Evolutionary conservation across 2,113 vertebrate genomes (phyloP), one percentile per base, ranked within the genome.

Genomic region (Mustelus asterias): DNA sequence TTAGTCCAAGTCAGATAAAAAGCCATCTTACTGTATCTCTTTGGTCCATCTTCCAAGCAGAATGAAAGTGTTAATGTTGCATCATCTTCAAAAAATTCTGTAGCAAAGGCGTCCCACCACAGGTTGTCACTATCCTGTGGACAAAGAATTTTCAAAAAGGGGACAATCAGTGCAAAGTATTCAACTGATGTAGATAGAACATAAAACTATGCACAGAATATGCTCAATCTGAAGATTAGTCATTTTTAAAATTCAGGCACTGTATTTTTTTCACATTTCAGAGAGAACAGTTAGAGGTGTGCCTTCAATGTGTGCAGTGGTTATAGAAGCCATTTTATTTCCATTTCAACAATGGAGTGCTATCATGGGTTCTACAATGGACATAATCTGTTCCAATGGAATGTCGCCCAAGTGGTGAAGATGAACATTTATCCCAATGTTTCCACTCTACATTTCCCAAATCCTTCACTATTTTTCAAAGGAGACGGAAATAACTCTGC

Each of bases 41-140:
- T 99, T 99, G 99, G 99, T 99, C 99, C 99, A 96, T 99, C 99
- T 98, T 99, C 99, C 96, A 99, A 98, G 98, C 99, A 99, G 98
- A 99, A 99, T 96, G 99, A 99, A 96, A 99, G 98, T 2, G 99
- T 99, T 98, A 99, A 98, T 7, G 99, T 99, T 97, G 99, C 99
- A 76, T 99, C 99, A 89, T 99, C 99, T 98, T 99, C 99, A 96
- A 99, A 99, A 98, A 99, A 99, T 97, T 99, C 99, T 6, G 99
- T 99, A 95, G 99, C 98, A 96, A 99, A 99, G 20, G 99, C 99
- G 11, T 99, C 99, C 99, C 99, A 99, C 99, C 99, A 99, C 97
- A 99, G 98, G 98, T 98, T 99, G 98, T 99, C 99, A 96, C 99
- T 99, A 96, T 99, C 99, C 99, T 99, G 98, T 88, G 97, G 98